phyloP scores from a whole-genome alignment of 2,888 invertebrate genomes.

The Scaeva pyrastri region DNA sequence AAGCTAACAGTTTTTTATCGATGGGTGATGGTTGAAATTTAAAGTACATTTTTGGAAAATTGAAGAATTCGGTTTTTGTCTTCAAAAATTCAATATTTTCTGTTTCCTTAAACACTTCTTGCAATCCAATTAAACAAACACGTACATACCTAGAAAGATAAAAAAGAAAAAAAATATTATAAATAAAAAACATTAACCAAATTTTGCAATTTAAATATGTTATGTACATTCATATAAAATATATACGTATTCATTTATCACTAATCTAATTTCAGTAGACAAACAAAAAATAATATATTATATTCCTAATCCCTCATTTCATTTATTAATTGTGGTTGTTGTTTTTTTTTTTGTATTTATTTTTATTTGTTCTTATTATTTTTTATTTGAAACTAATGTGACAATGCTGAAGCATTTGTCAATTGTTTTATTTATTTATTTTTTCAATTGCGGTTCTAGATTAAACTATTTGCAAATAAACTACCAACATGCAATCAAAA shows the following conservation, averaged over 20 bases:
- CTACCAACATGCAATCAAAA: conserved; percentile 31
- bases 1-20: too few relatives aligned
- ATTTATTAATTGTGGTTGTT: conserved; percentile 46
- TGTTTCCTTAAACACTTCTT: too few relatives aligned
- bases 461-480: conserved; percentile 48
- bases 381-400: conserved; percentile 48
- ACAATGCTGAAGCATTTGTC: conserved; percentile 60
- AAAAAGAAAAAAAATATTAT: neutral
- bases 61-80: too few relatives aligned
- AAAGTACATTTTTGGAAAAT: too few relatives aligned
- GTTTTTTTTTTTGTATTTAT: too few relatives aligned
- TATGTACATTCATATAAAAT: neutral
- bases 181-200: neutral
- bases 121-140: neutral
- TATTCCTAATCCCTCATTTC: neutral
- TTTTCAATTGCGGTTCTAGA: conserved; percentile 57
- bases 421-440: conserved; percentile 11
- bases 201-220: neutral
- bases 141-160: conserved; percentile 3
- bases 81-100: too few relatives aligned
- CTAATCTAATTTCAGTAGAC: conserved; percentile 12
- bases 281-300: conserved; percentile 15
- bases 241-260: conserved; percentile 45
- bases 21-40: too few relatives aligned
- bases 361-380: too few relatives aligned